Evolutionary conservation across 30 jellyfish, hydroid and myxozoan genomes (phyloP).

Genomic region (Chironex yamaguchii): DNA sequence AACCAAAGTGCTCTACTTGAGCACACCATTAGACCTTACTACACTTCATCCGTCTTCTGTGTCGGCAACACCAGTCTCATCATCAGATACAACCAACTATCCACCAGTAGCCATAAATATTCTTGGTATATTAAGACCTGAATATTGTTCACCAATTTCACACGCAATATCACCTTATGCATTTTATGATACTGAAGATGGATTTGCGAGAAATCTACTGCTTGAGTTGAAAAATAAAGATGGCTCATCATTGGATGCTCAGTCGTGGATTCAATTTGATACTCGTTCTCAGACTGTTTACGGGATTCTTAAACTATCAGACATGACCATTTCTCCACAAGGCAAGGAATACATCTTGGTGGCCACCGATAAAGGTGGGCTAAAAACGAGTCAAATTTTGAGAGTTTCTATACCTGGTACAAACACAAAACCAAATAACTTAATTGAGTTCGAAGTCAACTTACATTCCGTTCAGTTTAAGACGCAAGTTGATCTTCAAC

Average conservation of each 20-base stretch:
- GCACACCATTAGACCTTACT: neutral
- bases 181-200: constrained; percentile 87
- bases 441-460: neutral
- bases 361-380: constrained; percentile 79
- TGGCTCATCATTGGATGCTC: constrained; percentile 18
- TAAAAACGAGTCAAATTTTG: constrained; percentile 47
- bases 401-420: neutral
- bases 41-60: neutral
- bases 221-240: constrained; percentile 17
- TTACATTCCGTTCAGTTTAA: neutral
- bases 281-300: constrained; percentile 43
- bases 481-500: neutral
- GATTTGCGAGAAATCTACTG: constrained; percentile 70
- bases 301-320: constrained; percentile 12
- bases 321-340: neutral
- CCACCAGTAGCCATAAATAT: constrained; percentile 49
- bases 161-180: constrained; percentile 55
- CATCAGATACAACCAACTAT: constrained; percentile 8
- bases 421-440: neutral
- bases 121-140: constrained; percentile 14
- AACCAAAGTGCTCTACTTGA: constrained; percentile 18
- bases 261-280: constrained; percentile 82
- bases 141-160: constrained; percentile 28
- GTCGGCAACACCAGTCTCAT: neutral
- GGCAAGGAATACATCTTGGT: constrained; percentile 17